Percentiles rank a stretch among this genome's conserved stretches.
Evolutionary conservation across 2,113 vertebrate species (phyloP).

Genomic region (Suncus etruscus): DNA sequence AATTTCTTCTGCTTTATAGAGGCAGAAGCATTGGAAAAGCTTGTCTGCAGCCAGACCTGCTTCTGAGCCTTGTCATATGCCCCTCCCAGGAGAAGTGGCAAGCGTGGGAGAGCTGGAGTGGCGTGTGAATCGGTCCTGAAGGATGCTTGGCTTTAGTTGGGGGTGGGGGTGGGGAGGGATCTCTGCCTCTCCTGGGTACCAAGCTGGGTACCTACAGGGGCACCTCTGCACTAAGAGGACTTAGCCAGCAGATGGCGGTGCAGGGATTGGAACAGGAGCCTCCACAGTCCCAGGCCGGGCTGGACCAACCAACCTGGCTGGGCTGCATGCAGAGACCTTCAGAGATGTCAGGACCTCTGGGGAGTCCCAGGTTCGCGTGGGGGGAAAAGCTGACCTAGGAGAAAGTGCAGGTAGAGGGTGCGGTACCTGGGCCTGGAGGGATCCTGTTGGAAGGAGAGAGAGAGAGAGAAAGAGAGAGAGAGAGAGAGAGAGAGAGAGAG

Average conservation of each 20-base stretch:
- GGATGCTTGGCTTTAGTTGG: background rate
- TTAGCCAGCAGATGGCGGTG: slow-evolving; percentile 80
- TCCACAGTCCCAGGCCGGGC: no score
- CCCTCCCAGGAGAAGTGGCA: no score
- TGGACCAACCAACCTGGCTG: background rate
- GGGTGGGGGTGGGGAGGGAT: no score
- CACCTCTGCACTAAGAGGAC: background rate
- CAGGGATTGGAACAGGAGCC: slow-evolving; percentile 71
- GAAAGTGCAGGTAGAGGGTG: no score
- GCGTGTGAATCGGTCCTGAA: background rate
- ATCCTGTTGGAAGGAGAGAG: no score
- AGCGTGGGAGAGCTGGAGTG: background rate
- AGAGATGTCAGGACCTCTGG: background rate
- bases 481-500: fast-evolving
- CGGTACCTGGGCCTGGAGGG: no score
- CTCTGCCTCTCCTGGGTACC: fast-evolving
- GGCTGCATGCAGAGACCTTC: background rate
- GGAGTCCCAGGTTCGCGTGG: no score
- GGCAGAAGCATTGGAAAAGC: no score
- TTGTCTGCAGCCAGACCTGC: no score
- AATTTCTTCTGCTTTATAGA: no score
- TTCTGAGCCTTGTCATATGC: no score
- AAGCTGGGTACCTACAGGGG: background rate
- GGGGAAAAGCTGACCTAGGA: no score
- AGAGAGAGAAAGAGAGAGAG: background rate